These are phyloP conservation scores for Hypocryptadius cinnamomeus DNA, from an alignment of 2,113 vertebrate species.

Conservation along the genomic window DNA sequence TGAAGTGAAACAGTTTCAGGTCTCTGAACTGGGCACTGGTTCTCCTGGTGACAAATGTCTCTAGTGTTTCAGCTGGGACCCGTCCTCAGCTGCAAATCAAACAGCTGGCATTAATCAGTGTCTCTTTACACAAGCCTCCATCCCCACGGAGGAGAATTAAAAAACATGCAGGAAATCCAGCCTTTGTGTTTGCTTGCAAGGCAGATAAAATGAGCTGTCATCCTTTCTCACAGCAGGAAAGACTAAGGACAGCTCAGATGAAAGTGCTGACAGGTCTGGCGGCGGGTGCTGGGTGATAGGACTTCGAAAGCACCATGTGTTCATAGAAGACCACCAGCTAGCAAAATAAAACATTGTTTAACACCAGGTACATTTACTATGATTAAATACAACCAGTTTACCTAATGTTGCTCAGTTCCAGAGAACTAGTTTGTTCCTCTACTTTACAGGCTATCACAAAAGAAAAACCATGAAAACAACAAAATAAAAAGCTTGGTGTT, in stretches of 20 bases:
- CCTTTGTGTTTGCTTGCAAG: constrained; percentile 36
- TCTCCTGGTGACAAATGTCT: background rate
- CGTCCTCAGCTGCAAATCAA: background rate
- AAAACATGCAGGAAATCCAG: constrained; percentile 26
- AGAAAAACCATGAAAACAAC: background rate
- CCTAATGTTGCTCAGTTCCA: background rate
- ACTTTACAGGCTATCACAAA: background rate
- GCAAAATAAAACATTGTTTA: background rate
- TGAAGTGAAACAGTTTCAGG: background rate
- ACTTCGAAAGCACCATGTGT: background rate
- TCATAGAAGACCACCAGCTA: background rate
- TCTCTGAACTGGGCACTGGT: background rate
- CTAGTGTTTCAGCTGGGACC: background rate
- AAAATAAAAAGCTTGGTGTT: background rate
- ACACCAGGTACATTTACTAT: background rate
- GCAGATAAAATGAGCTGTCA: constrained; percentile 52
- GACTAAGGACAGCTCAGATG: constrained; percentile 21
- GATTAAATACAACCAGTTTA: background rate
- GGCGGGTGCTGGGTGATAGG: background rate
- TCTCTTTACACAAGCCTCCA: background rate
- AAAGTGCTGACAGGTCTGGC: constrained; percentile 11
- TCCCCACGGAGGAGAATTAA: background rate
- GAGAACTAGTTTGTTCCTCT: background rate
- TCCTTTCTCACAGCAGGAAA: constrained; percentile 34
- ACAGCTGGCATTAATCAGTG: constrained; percentile 29